Conservation (phyloP, 1,140 invertebrate genomes). For the Gonatopus flavifemur region DNA sequence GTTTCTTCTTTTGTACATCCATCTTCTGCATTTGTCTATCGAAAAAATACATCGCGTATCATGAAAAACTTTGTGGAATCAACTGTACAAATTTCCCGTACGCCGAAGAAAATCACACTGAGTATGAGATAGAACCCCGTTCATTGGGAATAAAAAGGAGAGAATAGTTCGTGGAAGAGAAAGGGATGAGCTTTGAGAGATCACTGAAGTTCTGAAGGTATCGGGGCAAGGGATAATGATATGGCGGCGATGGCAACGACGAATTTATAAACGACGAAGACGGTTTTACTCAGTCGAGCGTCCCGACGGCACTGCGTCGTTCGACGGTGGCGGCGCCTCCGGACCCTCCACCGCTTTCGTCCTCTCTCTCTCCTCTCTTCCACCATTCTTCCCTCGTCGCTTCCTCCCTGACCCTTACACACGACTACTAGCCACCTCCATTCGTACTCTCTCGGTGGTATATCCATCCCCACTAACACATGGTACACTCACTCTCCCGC, state of each 20-base stretch:
- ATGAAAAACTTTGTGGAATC: too few relatives aligned
- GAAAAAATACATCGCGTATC: too few relatives aligned
- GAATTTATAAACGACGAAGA: conserved; percentile 12
- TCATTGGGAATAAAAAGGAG: too few relatives aligned
- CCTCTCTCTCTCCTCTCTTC: neutral
- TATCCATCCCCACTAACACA: neutral
- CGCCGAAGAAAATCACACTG: too few relatives aligned
- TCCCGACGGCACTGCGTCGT: conserved; percentile 58
- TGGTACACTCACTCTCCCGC: neutral
- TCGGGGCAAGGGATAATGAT: too few relatives aligned
- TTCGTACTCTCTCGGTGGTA: conserved; percentile 15
- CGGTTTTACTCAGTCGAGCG: conserved; percentile 47
- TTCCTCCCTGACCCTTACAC: conserved; percentile 44
- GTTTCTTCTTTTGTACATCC: too few relatives aligned
- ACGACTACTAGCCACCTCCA: conserved; percentile 23
- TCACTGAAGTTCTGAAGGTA: too few relatives aligned
- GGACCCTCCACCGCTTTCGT: conserved; percentile 40
- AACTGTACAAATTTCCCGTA: too few relatives aligned
- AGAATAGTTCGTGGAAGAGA: too few relatives aligned
- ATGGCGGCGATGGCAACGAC: conserved; percentile 9
- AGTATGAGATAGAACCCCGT: too few relatives aligned
- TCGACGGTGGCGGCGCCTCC: conserved; percentile 46
- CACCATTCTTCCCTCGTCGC: conserved; percentile 18
- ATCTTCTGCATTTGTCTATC: too few relatives aligned
- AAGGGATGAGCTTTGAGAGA: too few relatives aligned